Base-by-base conservation (phyloP, 1,140 invertebrate genomes). In the Orchesella cincta region DNA sequence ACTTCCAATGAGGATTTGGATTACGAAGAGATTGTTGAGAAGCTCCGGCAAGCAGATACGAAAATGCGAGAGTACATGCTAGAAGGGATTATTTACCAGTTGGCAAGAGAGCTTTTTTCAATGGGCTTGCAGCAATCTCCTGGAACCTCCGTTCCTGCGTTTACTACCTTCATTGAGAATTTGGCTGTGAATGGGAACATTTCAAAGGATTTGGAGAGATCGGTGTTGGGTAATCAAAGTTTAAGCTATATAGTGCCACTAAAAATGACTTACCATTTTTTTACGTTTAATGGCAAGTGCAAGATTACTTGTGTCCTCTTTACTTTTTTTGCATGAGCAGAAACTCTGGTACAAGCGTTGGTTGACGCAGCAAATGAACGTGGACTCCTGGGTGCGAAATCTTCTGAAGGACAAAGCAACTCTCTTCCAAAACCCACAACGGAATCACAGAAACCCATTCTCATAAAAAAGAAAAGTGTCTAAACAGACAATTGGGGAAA, bases 91-190 rank as follows among this genome's bases (percentile, higher is more conserved):
- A 91, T 92, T 73, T 92, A 92, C 83, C 91, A 92, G 80, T 85
- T 92, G 16, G 91, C 91, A 51, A 92, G 92, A 86, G 90, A 92
- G 80, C 91, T 92, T 89, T 92, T 93, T 84, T 87, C 89, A 0
- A 51, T 46, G 31, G 29, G 64, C 31, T 26, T 77, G 57, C 8
- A 73, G 51, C 35, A 78, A 14, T 77, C 74, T 76, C 51, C 51
- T 16, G 67, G 39, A 83, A 87, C 89, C 62, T 89, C 90, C 62
- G 84, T 92, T 34, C 88, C 91, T 80, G 89, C 90, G 76, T 89
- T 93, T 83, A 91, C 91, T 54, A 86, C 87, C 1, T 92, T 92
- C 83, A 83, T 93, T 16, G 91, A 92, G 83, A 85, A 86, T n/a
- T 90, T 92, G 84, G 89, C 90, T 1, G 89, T 89, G 79, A 85